Evolutionary conservation across 1,140 invertebrate species (phyloP).

Genomic region (Lepidurus packardi): DNA sequence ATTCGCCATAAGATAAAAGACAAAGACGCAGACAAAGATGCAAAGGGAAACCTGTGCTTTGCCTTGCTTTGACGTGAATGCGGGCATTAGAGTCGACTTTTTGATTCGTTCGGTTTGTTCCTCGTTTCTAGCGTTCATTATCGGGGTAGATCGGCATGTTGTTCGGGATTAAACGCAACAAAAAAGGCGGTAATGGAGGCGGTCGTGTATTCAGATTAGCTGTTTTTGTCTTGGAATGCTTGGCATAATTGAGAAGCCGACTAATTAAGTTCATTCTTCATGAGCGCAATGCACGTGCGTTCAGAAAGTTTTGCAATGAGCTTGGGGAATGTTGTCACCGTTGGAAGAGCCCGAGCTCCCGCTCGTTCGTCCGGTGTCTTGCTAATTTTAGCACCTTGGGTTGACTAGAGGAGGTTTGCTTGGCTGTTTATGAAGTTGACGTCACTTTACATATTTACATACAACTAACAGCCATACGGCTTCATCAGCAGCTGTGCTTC

Average conservation of each 20-base stretch:
- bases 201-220: not conserved
- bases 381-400: conserved; percentile 17
- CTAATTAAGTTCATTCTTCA: conserved; percentile 15
- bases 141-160: not conserved
- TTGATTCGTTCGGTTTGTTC: too few species aligned
- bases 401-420: not conserved
- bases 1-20: not conserved
- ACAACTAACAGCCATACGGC: conserved; percentile 14
- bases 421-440: conserved; percentile 21
- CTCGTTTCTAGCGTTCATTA: too few species aligned
- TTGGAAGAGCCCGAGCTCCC: not conserved
- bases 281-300: not conserved
- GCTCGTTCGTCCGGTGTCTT: not conserved
- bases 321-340: not conserved
- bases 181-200: not conserved
- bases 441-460: conserved; percentile 19
- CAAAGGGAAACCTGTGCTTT: not conserved
- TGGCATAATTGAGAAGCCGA: not conserved
- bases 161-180: not conserved
- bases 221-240: not conserved
- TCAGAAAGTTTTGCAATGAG: not conserved
- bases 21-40: not conserved
- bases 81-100: too few species aligned
- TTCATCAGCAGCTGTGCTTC: conserved; percentile 14
- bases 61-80: not conserved